Percentiles rank a stretch among this genome's conserved stretches.
Evolutionary conservation across 2,797 vertebrate genomes (phyloP).

Genomic region (Centroberyx gerrardi): DNA sequence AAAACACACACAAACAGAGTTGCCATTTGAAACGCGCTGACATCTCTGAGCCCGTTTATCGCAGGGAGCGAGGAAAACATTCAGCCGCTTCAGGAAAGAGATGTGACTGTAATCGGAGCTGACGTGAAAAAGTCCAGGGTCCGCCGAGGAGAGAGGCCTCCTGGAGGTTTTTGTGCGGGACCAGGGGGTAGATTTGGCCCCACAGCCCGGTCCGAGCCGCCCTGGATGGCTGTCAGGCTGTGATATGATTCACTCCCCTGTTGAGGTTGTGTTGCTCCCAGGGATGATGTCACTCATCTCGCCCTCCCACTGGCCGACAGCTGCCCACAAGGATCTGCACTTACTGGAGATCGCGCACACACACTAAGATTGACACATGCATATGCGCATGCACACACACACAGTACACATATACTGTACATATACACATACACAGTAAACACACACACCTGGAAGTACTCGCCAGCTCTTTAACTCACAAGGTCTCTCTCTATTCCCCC

Average conservation of each 20-base stretch:
- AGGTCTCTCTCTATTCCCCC: slow-evolving; percentile 15
- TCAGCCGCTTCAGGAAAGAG: slow-evolving; percentile 29
- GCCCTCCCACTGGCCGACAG: slow-evolving; percentile 66
- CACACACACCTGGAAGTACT: slow-evolving; percentile 32
- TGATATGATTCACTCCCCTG: slow-evolving; percentile 54
- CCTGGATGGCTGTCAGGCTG: slow-evolving; percentile 60
- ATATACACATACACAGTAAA: slow-evolving; percentile 11
- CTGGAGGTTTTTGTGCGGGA: slow-evolving; percentile 49
- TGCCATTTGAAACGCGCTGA: slow-evolving; percentile 40
- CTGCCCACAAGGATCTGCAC: slow-evolving; percentile 71
- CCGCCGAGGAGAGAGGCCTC: slow-evolving; percentile 29
- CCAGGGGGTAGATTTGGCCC: slow-evolving; percentile 48
- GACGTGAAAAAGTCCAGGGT: slow-evolving; percentile 35
- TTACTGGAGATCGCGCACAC: slow-evolving; percentile 29
- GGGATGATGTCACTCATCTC: slow-evolving; percentile 62
- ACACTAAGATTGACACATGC: slow-evolving; percentile 1
- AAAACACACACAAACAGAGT: slow-evolving; percentile 17
- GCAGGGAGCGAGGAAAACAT: slow-evolving; percentile 2
- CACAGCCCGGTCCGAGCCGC: slow-evolving; percentile 37
- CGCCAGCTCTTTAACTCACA: slow-evolving; percentile 14
- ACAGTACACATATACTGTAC: neutral
- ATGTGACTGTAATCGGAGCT: slow-evolving; percentile 15
- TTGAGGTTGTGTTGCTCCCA: slow-evolving; percentile 54
- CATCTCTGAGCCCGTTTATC: slow-evolving; percentile 33
- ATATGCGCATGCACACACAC: slow-evolving; percentile 16